A percentile compares a stretch with the other conserved stretches of the same genome.
Evolutionary conservation across 2,113 vertebrate genomes (phyloP).

Genomic region (Protomyctophum bolini): DNA sequence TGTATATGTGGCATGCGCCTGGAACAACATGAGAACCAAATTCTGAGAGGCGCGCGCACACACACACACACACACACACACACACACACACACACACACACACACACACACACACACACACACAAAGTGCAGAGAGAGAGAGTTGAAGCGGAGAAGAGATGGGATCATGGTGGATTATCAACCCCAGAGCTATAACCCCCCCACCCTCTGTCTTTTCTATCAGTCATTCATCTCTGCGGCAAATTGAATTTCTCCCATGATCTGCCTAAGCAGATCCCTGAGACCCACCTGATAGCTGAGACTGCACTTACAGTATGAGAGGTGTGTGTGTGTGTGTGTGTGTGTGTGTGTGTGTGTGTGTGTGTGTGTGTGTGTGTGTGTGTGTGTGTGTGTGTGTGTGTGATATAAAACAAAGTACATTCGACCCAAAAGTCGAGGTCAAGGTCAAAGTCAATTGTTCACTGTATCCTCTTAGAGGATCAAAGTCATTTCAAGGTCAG

Average conservation of each 20-base stretch:
- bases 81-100: not conserved
- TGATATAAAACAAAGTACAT: no score
- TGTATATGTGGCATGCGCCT: no score
- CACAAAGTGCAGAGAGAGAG: not conserved
- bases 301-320: not conserved
- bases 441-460: no score
- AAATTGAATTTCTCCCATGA: slow-evolving; percentile 64
- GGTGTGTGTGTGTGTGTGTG: not conserved
- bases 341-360: no score
- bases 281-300: slow-evolving; percentile 7
- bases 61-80: not conserved
- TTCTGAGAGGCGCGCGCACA: not conserved
- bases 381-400: no score
- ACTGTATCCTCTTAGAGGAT: no score
- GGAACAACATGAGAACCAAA: not conserved
- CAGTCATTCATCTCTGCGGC: slow-evolving; percentile 48
- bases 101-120: not conserved
- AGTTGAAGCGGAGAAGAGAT: slow-evolving; percentile 11
- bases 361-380: no score
- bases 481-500: no score
- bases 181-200: slow-evolving; percentile 37
- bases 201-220: slow-evolving; percentile 36
- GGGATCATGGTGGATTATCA: slow-evolving; percentile 37
- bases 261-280: slow-evolving; percentile 54
- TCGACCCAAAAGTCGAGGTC: no score